Base-by-base conservation (phyloP, 2,888 invertebrate genomes). In the Apamea sordens region DNA sequence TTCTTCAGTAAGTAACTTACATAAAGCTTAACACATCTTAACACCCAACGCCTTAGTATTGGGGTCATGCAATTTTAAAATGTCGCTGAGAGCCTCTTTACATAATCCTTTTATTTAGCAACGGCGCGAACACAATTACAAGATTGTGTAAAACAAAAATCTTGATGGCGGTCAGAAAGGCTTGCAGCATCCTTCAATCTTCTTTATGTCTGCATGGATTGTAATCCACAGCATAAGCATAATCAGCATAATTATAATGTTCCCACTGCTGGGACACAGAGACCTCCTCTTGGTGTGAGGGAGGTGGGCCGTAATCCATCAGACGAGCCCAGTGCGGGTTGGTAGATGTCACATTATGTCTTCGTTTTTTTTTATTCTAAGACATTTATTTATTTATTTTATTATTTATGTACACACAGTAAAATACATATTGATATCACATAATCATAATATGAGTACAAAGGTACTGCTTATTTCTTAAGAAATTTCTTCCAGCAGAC, bases 1-100 rank as follows among this genome's bases (percentile, higher is more conserved):
- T 76, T 65, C 65, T 76, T 64, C 71, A 59, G 80, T 83, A 86
- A 85, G 81, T 76, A 10, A 71, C 85, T 87, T 87, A 84, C 61
- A 77, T 68, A 84, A 83, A 87, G 80, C 80, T 85, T 86, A 73
- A 77, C 70, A 63, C 32, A 63, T 72, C 77, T 84, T 73, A 77
- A 53, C 61, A 36, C 24, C 68, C 64, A 80, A 76, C 74, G 47
- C 50, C 36, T 67, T 36, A 77, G 77, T 73, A 84, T 73, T 47
- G 67, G 44, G 47, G 78, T 82, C 78, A 68, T 75, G 64, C 75
- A 79, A 82, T 82, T 79, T 86, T 87, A 87, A 87, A 77, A 81
- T 64, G 47, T 73, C 56, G 4, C 64, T 50, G 65, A 76, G 50
- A 64, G 15, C 63, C 32, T 64, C 64, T 77, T 76, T 79, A 41